Evolutionary conservation across 2,888 invertebrate genomes (phyloP).

Genomic region (Gandaritis pyraliata): DNA sequence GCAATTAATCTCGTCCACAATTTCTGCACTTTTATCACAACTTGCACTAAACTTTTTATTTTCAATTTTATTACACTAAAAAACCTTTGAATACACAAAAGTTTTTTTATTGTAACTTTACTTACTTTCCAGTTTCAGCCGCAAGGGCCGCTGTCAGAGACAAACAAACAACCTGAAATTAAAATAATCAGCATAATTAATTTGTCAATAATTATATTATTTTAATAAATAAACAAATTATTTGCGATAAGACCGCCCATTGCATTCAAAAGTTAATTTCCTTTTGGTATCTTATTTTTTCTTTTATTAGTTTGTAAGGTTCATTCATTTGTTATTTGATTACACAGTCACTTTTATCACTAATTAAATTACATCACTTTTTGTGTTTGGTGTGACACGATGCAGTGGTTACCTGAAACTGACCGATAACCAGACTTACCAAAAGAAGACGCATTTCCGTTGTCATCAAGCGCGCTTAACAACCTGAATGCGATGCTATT

Average conservation of each 20-base stretch:
- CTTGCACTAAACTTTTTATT: no score
- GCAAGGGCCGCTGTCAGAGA: slow-evolving; percentile 66
- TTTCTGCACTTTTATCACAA: no score
- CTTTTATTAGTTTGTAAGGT: no score
- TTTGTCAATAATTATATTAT: background rate
- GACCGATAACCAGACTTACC: slow-evolving; percentile 57
- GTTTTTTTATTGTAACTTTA: slow-evolving; percentile 13
- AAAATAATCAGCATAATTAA: slow-evolving; percentile 43
- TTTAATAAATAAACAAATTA: background rate
- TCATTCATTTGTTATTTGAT: no score
- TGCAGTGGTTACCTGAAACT: slow-evolving; percentile 12
- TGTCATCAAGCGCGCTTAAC: slow-evolving; percentile 63
- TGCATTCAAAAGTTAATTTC: no score
- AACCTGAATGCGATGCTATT: slow-evolving; percentile 70
- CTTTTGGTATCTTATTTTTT: no score
- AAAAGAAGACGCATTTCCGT: slow-evolving; percentile 73
- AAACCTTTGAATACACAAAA: background rate
- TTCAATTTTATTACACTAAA: background rate
- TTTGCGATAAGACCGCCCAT: no score
- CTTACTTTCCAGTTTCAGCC: slow-evolving; percentile 59
- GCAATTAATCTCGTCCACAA: no score
- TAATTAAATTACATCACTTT: background rate
- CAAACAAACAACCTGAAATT: slow-evolving; percentile 68
- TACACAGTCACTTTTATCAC: no score
- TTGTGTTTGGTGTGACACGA: slow-evolving; percentile 12